Evolutionary conservation across 2,113 vertebrate species (phyloP).

Genomic region (Hippocampus comes): DNA sequence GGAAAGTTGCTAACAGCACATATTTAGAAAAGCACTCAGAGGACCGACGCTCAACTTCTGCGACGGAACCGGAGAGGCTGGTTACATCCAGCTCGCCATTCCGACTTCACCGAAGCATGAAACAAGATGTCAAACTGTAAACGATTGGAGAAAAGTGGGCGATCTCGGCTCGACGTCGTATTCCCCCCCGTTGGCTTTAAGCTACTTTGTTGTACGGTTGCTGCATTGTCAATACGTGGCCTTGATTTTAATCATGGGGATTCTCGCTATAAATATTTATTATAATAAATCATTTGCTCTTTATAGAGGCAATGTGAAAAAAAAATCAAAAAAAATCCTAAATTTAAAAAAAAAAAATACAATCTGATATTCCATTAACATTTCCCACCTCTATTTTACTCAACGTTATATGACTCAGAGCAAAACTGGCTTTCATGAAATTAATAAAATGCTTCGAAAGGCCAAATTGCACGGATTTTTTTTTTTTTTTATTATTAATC

Average conservation of each 20-base stretch:
- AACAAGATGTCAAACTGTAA: slow-evolving; percentile 12
- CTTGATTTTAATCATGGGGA: not conserved
- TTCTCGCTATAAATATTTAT: no score
- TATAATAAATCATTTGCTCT: no score
- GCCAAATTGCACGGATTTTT: no score
- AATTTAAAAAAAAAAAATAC: no score
- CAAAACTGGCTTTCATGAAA: no score
- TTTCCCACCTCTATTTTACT: no score
- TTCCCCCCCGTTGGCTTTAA: not conserved
- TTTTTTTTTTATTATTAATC: no score
- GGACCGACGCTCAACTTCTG: slow-evolving; percentile 2
- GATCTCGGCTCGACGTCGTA: not conserved
- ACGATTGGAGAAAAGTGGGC: not conserved
- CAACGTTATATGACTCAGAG: no score
- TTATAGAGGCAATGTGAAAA: no score
- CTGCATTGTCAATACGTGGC: not conserved
- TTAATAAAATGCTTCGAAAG: no score
- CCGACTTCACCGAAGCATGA: not conserved
- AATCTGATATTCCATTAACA: no score
- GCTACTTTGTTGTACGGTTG: not conserved
- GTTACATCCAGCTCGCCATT: slow-evolving; percentile 1
- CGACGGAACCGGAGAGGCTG: not conserved
- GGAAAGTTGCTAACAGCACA: not conserved
- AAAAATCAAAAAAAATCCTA: no score
- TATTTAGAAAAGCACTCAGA: slow-evolving; percentile 2